Evolutionary conservation across 2,888 invertebrate species (phyloP).

Genomic region (Drosophila pseudotakahashii): DNA sequence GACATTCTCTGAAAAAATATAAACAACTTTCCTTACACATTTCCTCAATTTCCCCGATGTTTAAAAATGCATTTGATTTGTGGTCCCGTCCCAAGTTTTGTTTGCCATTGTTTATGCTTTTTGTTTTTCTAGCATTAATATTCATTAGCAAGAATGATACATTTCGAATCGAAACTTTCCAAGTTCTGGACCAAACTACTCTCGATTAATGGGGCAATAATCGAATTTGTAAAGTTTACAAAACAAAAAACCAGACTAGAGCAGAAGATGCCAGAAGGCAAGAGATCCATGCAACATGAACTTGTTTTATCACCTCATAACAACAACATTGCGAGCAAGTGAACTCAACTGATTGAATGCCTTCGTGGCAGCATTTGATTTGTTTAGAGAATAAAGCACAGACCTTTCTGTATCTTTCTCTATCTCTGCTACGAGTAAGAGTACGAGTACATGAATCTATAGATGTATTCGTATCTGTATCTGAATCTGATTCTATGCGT

Average conservation of each 20-base stretch:
- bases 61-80: conserved; percentile 42
- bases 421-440: background rate
- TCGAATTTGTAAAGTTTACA: conserved; percentile 53
- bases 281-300: conserved; percentile 50
- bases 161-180: conserved; percentile 17
- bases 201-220: conserved; percentile 65
- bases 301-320: conserved; percentile 73
- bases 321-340: conserved; percentile 48
- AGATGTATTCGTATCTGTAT: conserved; percentile 15
- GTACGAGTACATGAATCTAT: conserved; percentile 1
- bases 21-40: background rate
- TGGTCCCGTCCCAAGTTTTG: background rate
- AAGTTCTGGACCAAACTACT: conserved; percentile 1
- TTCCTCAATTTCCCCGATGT: background rate
- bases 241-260: conserved; percentile 23
- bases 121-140: conserved; percentile 19
- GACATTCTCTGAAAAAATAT: conserved; percentile 14
- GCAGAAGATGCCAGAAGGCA: conserved; percentile 27
- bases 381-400: conserved; percentile 77
- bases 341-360: conserved; percentile 73
- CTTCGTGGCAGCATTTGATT: conserved; percentile 77
- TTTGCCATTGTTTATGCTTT: conserved; percentile 31
- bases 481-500: conserved; percentile 7
- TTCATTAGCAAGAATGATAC: conserved; percentile 36
- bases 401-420: conserved; percentile 21